Percentiles rank a stretch among this genome's conserved stretches.
These are phyloP conservation scores for Drosophila tsacasi DNA, from an alignment of 1,140 invertebrate species.

Conservation along the genomic window DNA sequence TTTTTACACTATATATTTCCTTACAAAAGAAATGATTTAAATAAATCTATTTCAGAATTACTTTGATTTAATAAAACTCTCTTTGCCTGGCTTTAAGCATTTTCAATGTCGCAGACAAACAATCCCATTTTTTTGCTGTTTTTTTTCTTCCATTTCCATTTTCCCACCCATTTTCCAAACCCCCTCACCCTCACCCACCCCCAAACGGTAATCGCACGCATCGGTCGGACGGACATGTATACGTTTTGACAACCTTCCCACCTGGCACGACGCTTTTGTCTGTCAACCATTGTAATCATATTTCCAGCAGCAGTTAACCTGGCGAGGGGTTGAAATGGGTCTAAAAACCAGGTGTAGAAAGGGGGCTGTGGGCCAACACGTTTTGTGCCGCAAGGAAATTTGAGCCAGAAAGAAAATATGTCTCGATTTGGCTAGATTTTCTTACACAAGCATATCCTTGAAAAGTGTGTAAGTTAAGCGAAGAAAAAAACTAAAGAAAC, in stretches of 20 bases:
- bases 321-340: conserved; percentile 8
- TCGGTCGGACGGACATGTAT: conserved; percentile 44
- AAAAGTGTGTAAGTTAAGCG: no score
- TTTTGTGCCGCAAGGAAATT: conserved; percentile 34
- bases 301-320: conserved; percentile 51
- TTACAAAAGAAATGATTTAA: background rate
- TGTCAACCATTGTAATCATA: conserved; percentile 77
- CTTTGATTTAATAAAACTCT: conserved; percentile 5
- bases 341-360: conserved; percentile 39
- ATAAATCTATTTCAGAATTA: background rate
- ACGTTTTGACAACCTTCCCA: conserved; percentile 57
- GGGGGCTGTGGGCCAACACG: conserved; percentile 14
- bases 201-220: conserved; percentile 34
- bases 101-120: conserved; percentile 33
- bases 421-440: background rate
- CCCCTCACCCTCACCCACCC: background rate
- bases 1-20: background rate
- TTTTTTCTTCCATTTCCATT: background rate
- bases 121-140: background rate
- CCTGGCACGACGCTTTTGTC: conserved; percentile 59
- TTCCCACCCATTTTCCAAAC: background rate
- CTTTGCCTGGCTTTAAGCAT: conserved; percentile 15
- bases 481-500: background rate
- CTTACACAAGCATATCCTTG: background rate
- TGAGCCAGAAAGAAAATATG: conserved; percentile 6